A percentile compares a stretch with the other conserved stretches of the same genome.
phyloP scores from a whole-genome alignment of 2,888 invertebrate genomes.

The Rhimphoctona megacephalus region DNA sequence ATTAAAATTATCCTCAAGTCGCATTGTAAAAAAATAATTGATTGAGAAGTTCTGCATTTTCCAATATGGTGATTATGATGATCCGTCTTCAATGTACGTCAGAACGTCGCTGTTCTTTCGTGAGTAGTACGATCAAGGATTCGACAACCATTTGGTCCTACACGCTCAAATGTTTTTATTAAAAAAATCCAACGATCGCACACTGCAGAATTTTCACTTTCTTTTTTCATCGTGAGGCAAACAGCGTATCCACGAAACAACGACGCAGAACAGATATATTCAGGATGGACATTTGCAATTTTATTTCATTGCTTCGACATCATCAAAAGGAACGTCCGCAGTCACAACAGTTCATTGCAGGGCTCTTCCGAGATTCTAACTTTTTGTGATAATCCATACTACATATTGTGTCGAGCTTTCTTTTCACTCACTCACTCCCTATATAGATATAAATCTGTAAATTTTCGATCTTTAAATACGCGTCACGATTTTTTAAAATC shows the following conservation, averaged over 20 bases:
- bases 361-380: not conserved
- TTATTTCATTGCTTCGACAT: not conserved
- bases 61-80: slow-evolving; percentile 23
- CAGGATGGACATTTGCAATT: not conserved
- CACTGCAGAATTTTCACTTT: not conserved
- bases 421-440: slow-evolving; percentile 14
- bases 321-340: not conserved
- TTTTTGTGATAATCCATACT: not conserved
- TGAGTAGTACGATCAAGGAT: slow-evolving; percentile 11
- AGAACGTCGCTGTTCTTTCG: slow-evolving; percentile 10
- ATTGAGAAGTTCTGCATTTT: not conserved
- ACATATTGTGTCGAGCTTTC: not conserved
- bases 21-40: not conserved
- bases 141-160: not conserved
- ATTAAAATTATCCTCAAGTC: not conserved
- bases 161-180: not conserved
- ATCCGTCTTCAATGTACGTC: slow-evolving; percentile 5
- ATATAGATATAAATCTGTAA: not conserved
- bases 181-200: slow-evolving; percentile 20
- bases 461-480: not conserved
- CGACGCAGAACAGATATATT: not conserved
- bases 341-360: not conserved
- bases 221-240: not conserved
- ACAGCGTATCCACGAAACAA: not conserved
- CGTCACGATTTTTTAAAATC: not conserved